Evolutionary conservation across 1,140 invertebrate species (phyloP).

Genomic region (Aphaenogaster rudis): DNA sequence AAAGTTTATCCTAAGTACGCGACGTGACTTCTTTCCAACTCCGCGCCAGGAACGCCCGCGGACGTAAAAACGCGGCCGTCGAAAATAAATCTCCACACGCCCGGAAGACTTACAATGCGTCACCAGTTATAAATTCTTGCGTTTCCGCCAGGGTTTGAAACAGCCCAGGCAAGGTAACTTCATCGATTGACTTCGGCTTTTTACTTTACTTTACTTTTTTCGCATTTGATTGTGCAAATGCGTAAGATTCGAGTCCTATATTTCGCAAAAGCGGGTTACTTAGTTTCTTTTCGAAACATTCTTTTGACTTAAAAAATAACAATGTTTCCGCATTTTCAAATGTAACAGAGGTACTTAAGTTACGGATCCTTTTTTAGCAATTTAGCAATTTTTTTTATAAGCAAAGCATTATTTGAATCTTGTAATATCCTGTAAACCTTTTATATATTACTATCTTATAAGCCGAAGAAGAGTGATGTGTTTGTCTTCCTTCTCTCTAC

Average conservation of each 20-base stretch:
- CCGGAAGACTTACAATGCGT: slow-evolving; percentile 60
- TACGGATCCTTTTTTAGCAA: background rate
- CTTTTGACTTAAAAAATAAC: background rate
- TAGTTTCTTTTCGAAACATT: background rate
- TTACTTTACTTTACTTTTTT: slow-evolving; percentile 9
- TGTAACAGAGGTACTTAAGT: background rate
- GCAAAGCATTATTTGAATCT: background rate
- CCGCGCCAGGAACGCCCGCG: background rate
- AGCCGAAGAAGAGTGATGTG: background rate
- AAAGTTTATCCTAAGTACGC: slow-evolving; percentile 55
- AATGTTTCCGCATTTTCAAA: background rate
- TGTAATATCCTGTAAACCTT: background rate
- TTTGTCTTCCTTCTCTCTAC: background rate
- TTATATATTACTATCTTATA: background rate
- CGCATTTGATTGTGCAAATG: background rate
- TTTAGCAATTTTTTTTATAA: background rate
- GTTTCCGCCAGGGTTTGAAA: slow-evolving; percentile 59
- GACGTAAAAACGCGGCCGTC: slow-evolving; percentile 45
- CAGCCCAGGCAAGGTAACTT: slow-evolving; percentile 46
- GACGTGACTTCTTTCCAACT: slow-evolving; percentile 43
- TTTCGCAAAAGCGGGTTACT: slow-evolving; percentile 3
- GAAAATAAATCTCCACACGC: slow-evolving; percentile 68
- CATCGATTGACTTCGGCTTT: slow-evolving; percentile 33
- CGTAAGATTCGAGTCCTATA: background rate
- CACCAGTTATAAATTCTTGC: slow-evolving; percentile 73